Conservation (phyloP, 2,797 vertebrate species). For the Enteromius unitaeniatus region DNA sequence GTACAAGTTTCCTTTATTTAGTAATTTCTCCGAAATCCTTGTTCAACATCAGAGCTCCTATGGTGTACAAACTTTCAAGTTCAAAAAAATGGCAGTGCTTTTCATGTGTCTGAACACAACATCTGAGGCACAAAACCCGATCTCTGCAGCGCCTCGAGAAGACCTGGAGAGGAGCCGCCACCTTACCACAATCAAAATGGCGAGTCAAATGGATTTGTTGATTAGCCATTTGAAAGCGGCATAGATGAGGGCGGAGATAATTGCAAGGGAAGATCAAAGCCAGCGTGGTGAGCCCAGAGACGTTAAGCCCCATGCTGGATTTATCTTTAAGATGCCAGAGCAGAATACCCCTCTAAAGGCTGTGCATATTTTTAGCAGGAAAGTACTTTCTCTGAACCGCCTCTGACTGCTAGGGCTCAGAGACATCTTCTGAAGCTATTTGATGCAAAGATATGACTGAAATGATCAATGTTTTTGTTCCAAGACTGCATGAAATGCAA, state of each 20-base stretch:
- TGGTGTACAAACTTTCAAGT: neutral
- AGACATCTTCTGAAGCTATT: neutral
- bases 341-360: constrained; percentile 40
- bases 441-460: constrained; percentile 15
- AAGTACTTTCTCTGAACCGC: constrained; percentile 27
- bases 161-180: constrained; percentile 37
- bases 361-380: constrained; percentile 33
- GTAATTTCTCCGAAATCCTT: neutral
- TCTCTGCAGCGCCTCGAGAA: constrained; percentile 24
- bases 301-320: constrained; percentile 48
- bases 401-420: constrained; percentile 10
- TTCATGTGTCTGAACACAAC: constrained; percentile 37
- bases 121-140: constrained; percentile 23
- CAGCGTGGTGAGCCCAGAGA: constrained; percentile 41
- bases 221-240: constrained; percentile 53
- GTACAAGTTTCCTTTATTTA: constrained; percentile 3
- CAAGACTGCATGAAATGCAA: neutral
- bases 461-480: constrained; percentile 8
- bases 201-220: constrained; percentile 62
- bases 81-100: constrained; percentile 43
- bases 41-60: constrained; percentile 2
- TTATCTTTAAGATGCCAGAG: constrained; percentile 54
- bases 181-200: constrained; percentile 49
- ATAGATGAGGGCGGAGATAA: constrained; percentile 59
- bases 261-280: constrained; percentile 59